A percentile compares a stretch with the other conserved stretches of the same genome.
Conservation (phyloP, 2,797 vertebrate genomes). For the Glossophaga mutica region DNA sequence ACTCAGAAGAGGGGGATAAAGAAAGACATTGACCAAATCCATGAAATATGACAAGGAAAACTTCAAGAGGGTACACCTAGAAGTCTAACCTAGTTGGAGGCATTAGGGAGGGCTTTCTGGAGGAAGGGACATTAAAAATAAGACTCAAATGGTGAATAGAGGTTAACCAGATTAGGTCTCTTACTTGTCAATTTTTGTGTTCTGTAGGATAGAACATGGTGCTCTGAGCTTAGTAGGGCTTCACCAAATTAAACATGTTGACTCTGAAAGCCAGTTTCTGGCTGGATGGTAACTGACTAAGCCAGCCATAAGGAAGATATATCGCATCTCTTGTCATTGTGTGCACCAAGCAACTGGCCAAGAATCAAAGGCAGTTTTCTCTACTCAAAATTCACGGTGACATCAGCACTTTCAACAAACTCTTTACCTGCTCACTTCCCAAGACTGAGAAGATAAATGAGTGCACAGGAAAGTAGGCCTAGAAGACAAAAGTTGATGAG, state of each 20-base stretch:
- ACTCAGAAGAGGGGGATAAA: not conserved
- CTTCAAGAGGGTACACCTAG: not conserved
- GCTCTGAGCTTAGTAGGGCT: not conserved
- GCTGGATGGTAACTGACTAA: not conserved
- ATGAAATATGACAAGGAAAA: not conserved
- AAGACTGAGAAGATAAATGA: not conserved
- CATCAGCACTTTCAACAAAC: not conserved
- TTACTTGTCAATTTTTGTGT: not conserved
- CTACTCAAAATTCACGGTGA: not conserved
- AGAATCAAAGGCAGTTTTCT: not conserved
- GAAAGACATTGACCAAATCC: not conserved
- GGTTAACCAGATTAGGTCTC: not conserved
- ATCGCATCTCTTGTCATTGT: not conserved
- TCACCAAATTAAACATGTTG: not conserved
- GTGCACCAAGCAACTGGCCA: not conserved
- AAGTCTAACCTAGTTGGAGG: not conserved
- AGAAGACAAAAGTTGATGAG: not conserved
- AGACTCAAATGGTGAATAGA: not conserved
- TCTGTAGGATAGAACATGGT: not conserved
- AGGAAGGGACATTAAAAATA: not conserved
- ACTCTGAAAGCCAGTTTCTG: not conserved
- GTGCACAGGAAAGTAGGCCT: not conserved
- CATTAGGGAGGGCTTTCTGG: not conserved
- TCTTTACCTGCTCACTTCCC: not conserved
- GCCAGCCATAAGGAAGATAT: not conserved